Evolutionary conservation across 2,797 vertebrate species (phyloP).

Genomic region (Hafferia zeledoni): DNA sequence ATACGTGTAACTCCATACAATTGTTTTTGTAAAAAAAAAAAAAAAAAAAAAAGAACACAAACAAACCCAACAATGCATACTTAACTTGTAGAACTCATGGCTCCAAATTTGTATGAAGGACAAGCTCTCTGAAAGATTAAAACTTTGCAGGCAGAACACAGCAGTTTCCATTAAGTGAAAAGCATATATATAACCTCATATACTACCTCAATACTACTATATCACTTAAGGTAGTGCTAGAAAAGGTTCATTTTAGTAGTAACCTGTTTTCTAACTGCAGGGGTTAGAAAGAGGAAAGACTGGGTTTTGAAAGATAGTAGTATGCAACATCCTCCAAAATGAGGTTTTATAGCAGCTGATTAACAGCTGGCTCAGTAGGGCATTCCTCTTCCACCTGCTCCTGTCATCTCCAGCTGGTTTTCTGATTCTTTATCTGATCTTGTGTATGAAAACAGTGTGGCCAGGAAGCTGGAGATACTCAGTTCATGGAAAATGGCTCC

Average conservation of each 20-base stretch:
- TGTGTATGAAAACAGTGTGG: background rate
- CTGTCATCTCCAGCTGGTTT: background rate
- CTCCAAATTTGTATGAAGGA: background rate
- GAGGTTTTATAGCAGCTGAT: background rate
- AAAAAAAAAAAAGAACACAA: background rate
- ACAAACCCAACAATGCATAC: fast-evolving
- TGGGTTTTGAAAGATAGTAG: background rate
- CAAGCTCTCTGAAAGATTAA: background rate
- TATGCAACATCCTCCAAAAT: background rate
- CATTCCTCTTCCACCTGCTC: background rate
- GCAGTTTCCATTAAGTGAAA: background rate
- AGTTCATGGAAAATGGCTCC: background rate
- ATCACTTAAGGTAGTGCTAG: background rate
- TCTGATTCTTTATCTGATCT: background rate
- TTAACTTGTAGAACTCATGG: background rate
- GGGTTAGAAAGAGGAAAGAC: background rate
- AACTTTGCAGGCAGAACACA: background rate
- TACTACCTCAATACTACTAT: background rate
- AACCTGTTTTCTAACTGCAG: background rate
- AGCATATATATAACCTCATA: fast-evolving
- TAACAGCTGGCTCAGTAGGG: background rate
- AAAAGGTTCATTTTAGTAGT: background rate
- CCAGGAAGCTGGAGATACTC: background rate
- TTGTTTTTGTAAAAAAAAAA: background rate
- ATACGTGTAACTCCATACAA: background rate